A percentile compares a stretch with the other conserved stretches of the same genome.
phyloP scores from a whole-genome alignment of 1,140 invertebrate genomes.

The Ganaspis sp. region DNA sequence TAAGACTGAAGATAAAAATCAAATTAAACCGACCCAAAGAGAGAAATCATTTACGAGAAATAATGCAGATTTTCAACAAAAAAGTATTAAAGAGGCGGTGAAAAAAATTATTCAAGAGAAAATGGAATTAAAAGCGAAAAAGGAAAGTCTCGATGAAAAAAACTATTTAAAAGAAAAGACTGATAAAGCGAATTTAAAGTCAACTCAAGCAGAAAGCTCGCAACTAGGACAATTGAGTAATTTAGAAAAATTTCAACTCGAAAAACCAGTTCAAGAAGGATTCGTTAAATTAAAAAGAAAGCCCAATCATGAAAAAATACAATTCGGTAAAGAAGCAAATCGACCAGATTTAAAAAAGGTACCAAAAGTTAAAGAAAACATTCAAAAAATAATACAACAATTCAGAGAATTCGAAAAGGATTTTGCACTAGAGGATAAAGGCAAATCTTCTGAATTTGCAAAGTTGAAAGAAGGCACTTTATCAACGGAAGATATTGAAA shows the following conservation, averaged over 20 bases:
- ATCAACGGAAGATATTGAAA: slow-evolving; percentile 27
- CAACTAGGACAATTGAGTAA: no score
- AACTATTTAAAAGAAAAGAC: background rate
- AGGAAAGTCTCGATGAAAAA: slow-evolving; percentile 48
- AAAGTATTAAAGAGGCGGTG: slow-evolving; percentile 66
- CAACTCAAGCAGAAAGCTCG: no score
- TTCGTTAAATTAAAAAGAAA: slow-evolving; percentile 31
- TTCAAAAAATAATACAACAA: slow-evolving; percentile 72
- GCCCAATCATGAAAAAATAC: slow-evolving; percentile 43
- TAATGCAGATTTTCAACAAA: background rate
- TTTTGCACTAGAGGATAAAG: slow-evolving; percentile 60
- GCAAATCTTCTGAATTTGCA: slow-evolving; percentile 35
- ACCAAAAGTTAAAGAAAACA: slow-evolving; percentile 68
- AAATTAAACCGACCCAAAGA: background rate
- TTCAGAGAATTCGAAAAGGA: slow-evolving; percentile 73
- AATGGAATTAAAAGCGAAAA: slow-evolving; percentile 54
- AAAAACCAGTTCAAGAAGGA: no score
- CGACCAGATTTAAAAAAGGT: slow-evolving; percentile 35
- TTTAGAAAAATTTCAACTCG: no score
- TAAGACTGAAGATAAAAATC: slow-evolving; percentile 28
- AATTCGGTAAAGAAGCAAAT: background rate
- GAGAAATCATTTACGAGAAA: no score
- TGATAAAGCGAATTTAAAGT: no score
- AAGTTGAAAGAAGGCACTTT: background rate
- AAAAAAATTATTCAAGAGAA: slow-evolving; percentile 71